A percentile compares a stretch with the other conserved stretches of the same genome.
These are phyloP conservation scores for Melanocharis versteri DNA, from an alignment of 2,113 vertebrate species.

Conservation along the genomic window DNA sequence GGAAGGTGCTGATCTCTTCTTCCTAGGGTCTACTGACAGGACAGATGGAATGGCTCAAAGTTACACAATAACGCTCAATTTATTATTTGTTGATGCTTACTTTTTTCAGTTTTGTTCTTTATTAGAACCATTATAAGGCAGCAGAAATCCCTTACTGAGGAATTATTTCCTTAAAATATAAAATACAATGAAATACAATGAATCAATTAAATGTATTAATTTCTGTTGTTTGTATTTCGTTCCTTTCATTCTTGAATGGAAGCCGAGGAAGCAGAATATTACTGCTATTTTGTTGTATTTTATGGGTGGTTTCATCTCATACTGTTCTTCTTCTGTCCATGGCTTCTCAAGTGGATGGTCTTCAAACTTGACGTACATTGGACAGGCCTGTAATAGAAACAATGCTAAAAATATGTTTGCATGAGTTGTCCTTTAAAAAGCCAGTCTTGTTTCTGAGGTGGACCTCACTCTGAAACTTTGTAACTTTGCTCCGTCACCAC, in stretches of 20 bases:
- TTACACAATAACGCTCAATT: neutral
- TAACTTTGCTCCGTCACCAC: neutral
- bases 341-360: neutral
- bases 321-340: neutral
- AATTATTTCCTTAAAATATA: neutral
- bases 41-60: neutral
- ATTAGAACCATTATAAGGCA: neutral
- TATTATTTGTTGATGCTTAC: neutral
- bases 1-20: neutral
- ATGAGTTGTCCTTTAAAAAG: neutral
- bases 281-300: neutral
- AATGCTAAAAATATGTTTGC: neutral
- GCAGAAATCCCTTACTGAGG: neutral
- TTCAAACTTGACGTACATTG: neutral
- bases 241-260: neutral
- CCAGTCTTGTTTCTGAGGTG: neutral
- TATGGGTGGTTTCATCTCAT: neutral
- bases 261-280: neutral
- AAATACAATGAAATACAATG: neutral
- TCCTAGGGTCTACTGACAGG: neutral
- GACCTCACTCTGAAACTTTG: accelerated
- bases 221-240: neutral
- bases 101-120: neutral
- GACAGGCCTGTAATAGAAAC: neutral
- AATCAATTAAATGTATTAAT: neutral